These are phyloP conservation scores for Geotrypetes seraphini DNA, from an alignment of 2,797 vertebrate genomes.

Conservation along the genomic window DNA sequence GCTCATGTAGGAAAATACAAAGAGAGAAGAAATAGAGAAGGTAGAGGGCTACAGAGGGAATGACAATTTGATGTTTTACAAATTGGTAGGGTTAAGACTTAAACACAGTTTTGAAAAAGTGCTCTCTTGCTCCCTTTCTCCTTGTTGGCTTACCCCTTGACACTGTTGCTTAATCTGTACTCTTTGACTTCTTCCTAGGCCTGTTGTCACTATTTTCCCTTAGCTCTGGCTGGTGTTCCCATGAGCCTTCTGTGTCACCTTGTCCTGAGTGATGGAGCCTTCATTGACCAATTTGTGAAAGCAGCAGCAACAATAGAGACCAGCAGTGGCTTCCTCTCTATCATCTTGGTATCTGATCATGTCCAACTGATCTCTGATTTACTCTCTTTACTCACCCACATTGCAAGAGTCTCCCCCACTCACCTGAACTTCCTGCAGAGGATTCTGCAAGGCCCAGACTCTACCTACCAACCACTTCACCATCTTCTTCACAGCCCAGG, in stretches of 20 bases:
- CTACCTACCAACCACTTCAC: constrained; percentile 40
- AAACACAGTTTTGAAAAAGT: too few species aligned
- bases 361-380: constrained; percentile 61
- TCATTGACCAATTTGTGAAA: constrained; percentile 39
- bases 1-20: too few species aligned
- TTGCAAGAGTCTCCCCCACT: constrained; percentile 40
- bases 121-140: too few species aligned
- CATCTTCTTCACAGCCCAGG: constrained; percentile 54
- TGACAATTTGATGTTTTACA: too few species aligned
- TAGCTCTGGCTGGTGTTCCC: constrained; percentile 59
- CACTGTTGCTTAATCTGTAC: background rate
- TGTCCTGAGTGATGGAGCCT: constrained; percentile 52
- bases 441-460: constrained; percentile 32
- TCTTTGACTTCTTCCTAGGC: constrained; percentile 52
- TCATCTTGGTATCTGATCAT: constrained; percentile 36
- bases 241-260: constrained; percentile 73
- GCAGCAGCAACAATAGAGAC: constrained; percentile 11
- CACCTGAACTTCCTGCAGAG: constrained; percentile 41
- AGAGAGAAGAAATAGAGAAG: too few species aligned
- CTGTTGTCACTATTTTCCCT: constrained; percentile 52
- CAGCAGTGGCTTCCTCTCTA: constrained; percentile 28
- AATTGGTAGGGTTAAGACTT: too few species aligned
- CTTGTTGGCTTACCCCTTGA: too few species aligned
- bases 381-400: constrained; percentile 62
- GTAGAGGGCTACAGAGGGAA: too few species aligned